Base-by-base conservation (phyloP, 2,888 invertebrate species). In the Ctenicera cuprea region DNA sequence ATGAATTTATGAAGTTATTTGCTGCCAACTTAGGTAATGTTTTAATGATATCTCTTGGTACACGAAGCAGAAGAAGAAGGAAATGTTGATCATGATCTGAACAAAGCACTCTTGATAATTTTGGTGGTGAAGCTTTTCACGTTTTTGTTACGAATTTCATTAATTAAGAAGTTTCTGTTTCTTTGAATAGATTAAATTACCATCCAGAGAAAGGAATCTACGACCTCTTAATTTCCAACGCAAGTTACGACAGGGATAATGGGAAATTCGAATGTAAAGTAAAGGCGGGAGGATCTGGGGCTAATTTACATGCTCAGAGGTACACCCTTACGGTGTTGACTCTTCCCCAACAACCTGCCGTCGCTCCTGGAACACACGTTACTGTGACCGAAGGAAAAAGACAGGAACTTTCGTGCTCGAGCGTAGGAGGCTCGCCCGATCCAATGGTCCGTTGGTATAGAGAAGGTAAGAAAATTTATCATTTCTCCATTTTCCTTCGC, bases 211-310 rank as follows among this genome's bases (percentile, higher is more conserved):
- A 93, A 75, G 97, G 97, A 73, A 91, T 92, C 43, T 98, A 97
- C 89, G 97, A 97, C 88, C 90, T 98, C 82, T 90, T 94, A 86
- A 96, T 98, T 83, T 91, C 93, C 78, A 95, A 95, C 86, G 95
- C 97, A 59, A 94, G 95, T 63, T 97, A 97, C 88, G 95, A 94
- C 85, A 90, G 95, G 18, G 97, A 96, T 89, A 97, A 97, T 87
- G 97, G 96, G 66, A 92, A 93, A 83, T 97, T 96, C 89, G 96
- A 95, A 88, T 98, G 97, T 87, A 93, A 94, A 82, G 93, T 94
- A 83, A 95, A 93, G 89, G 95, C 92, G 76, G 93, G 91, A 81
- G 96, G 94, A 78, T 95, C 95, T 26, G 96, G 96, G 50, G 91
- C 91, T 76, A 94, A 94, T 86, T 90, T 96, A 80, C 95, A 96